A percentile compares a stretch with the other conserved stretches of the same genome.
Evolutionary conservation across 2,113 vertebrate species (phyloP).

Genomic region (Cephalopholis sonnerati): DNA sequence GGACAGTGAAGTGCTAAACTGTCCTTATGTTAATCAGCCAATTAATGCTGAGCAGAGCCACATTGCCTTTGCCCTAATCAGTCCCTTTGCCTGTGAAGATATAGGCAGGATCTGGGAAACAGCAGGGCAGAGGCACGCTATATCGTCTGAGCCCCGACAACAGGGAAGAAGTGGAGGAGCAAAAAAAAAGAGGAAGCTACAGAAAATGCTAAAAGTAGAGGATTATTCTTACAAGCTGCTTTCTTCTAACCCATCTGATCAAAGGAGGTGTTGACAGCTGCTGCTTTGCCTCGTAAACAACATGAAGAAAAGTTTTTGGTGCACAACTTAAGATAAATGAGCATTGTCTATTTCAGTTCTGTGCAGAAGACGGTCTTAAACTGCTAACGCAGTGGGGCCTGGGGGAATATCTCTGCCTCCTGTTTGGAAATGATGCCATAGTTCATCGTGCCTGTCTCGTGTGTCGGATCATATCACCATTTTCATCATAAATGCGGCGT

Average conservation of each 20-base stretch:
- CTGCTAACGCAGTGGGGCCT: conserved; percentile 14
- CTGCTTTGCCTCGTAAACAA: conserved; percentile 55
- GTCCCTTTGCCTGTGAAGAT: conserved; percentile 60
- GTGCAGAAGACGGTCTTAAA: conserved; percentile 20
- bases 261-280: conserved; percentile 36
- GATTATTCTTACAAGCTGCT: conserved; percentile 33
- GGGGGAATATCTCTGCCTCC: conserved; percentile 19
- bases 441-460: conserved; percentile 49
- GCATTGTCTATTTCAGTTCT: conserved; percentile 41
- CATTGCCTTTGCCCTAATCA: conserved; percentile 75
- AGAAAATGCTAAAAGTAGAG: conserved; percentile 8
- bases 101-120: conserved; percentile 37
- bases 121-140: conserved; percentile 14
- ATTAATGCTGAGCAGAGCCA: conserved; percentile 79
- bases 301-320: conserved; percentile 30
- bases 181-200: neutral
- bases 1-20: conserved; percentile 83
- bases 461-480: conserved; percentile 54
- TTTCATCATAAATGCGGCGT: conserved; percentile 43
- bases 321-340: conserved; percentile 61
- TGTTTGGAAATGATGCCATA: conserved; percentile 44
- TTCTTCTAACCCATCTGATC: conserved; percentile 38
- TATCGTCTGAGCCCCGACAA: neutral
- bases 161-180: neutral
- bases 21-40: conserved; percentile 84